These are phyloP conservation scores for Nyctibius bracteatus DNA, from an alignment of 2,113 vertebrate genomes.

Conservation along the genomic window DNA sequence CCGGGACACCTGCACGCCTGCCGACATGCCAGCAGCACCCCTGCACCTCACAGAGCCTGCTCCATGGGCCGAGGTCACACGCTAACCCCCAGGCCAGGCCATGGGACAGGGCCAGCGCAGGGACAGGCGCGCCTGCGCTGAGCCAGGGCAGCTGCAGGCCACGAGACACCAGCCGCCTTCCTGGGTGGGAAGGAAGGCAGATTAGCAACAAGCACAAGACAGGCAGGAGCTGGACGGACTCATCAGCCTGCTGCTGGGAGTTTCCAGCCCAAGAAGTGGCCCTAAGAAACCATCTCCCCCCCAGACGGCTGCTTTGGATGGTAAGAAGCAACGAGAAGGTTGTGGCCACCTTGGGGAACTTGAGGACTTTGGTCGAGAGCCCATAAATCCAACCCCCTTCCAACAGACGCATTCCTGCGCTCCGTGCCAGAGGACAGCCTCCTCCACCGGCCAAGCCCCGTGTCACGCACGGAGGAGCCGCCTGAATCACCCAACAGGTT, in stretches of 20 bases:
- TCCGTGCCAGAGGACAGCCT: not conserved
- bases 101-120: fast-evolving
- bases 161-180: not conserved
- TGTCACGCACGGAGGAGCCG: not conserved
- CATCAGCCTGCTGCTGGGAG: not conserved
- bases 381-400: not conserved
- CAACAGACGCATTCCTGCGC: not conserved
- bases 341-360: not conserved
- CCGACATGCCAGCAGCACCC: not conserved
- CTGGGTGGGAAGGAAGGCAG: not conserved
- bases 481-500: not conserved
- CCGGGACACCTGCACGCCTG: not conserved
- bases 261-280: not conserved
- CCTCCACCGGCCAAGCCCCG: not conserved
- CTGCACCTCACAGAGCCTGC: not conserved
- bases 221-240: not conserved
- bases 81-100: no score
- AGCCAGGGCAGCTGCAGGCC: not conserved
- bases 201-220: constrained; percentile 41
- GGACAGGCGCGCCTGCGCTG: not conserved
- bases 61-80: no score
- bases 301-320: not conserved
- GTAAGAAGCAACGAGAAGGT: not conserved
- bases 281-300: not conserved
- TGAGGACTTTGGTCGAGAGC: not conserved